Evolutionary conservation across 2,888 invertebrate genomes (phyloP).

Genomic region (Idaea dimidiata): DNA sequence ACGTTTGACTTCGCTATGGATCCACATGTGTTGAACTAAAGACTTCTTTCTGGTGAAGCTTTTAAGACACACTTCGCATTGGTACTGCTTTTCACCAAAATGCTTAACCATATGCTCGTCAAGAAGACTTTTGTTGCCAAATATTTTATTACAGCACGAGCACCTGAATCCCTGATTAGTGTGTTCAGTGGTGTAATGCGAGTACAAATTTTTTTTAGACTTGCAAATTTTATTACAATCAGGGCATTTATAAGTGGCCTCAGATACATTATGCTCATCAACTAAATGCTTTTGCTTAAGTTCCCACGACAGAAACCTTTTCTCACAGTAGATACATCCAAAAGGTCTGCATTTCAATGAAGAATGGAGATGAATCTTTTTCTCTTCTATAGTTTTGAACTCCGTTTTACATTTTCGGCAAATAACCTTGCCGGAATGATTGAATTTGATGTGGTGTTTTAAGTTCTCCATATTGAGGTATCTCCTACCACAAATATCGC

Average conservation of each 20-base stretch:
- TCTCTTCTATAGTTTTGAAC: constrained; percentile 49
- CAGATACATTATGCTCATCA: constrained; percentile 45
- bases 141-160: constrained; percentile 56
- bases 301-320: constrained; percentile 66
- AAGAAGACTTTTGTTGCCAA: constrained; percentile 44
- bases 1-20: constrained; percentile 59
- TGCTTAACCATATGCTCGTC: constrained; percentile 72
- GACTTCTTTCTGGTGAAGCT: constrained; percentile 72
- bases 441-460: constrained; percentile 58
- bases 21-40: constrained; percentile 67
- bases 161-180: constrained; percentile 55
- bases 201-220: constrained; percentile 53
- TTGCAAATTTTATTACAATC: constrained; percentile 53
- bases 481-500: constrained; percentile 62
- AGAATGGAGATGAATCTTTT: constrained; percentile 47
- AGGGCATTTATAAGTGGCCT: constrained; percentile 50
- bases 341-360: constrained; percentile 59
- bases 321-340: constrained; percentile 56
- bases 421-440: constrained; percentile 49
- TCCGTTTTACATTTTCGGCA: constrained; percentile 66
- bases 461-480: constrained; percentile 59
- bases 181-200: constrained; percentile 55
- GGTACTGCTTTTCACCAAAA: constrained; percentile 67
- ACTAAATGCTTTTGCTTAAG: constrained; percentile 56
- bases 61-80: constrained; percentile 72